These are phyloP conservation scores for Crepidodera aurea DNA, from an alignment of 2,888 invertebrate genomes.

Conservation along the genomic window DNA sequence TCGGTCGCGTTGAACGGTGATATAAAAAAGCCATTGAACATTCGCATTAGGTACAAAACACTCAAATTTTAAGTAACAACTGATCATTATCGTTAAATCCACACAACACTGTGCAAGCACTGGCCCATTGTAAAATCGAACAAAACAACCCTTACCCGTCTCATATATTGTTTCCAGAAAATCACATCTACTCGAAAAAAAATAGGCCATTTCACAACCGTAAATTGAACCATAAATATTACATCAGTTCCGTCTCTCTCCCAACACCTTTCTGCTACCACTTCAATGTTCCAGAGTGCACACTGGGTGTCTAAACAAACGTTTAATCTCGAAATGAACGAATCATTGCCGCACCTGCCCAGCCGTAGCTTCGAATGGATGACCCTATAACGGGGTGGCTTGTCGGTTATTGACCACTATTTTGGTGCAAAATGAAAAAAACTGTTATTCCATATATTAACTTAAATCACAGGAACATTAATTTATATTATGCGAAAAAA, in stretches of 20 bases:
- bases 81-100: not conserved
- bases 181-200: conserved; percentile 3
- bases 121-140: not conserved
- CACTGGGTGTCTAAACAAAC: conserved; percentile 31
- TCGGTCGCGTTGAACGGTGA: too few species aligned
- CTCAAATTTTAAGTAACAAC: not conserved
- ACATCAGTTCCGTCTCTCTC: conserved; percentile 13
- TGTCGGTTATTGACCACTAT: too few species aligned
- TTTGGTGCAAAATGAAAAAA: too few species aligned
- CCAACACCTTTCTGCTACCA: conserved; percentile 19
- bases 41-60: too few species aligned
- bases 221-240: conserved; percentile 29
- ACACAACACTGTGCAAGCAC: not conserved
- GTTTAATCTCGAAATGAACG: conserved; percentile 31
- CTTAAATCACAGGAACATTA: too few species aligned
- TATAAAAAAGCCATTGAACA: too few species aligned
- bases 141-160: not conserved
- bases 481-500: too few species aligned
- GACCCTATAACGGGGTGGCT: too few species aligned
- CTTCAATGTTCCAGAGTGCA: conserved; percentile 18
- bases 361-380: not conserved
- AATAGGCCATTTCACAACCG: conserved; percentile 9
- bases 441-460: too few species aligned
- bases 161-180: conserved; percentile 9
- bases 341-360: conserved; percentile 23